Percentiles rank a stretch among this genome's conserved stretches.
Evolutionary conservation across 37 sponge, comb jelly and placozoan species (phyloP).

Genomic region (Oscarella lobularis): DNA sequence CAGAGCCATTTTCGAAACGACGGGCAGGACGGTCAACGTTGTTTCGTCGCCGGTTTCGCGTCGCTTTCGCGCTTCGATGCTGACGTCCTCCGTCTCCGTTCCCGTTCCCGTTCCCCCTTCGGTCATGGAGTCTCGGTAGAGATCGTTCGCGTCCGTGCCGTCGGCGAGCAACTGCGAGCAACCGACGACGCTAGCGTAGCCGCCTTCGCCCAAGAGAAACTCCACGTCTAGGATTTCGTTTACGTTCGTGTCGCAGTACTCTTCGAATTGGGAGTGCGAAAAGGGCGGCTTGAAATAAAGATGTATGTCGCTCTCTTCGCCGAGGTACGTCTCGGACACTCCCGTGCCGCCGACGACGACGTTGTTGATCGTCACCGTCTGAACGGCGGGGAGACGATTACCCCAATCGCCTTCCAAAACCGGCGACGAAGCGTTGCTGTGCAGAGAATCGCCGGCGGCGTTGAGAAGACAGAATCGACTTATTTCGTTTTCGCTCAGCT

Average conservation of each 20-base stretch:
- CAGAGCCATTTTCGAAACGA: slow-evolving; percentile 35
- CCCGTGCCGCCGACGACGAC: slow-evolving; percentile 12
- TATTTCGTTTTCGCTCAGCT: background rate
- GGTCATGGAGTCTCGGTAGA: slow-evolving; percentile 23
- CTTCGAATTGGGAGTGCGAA: slow-evolving; percentile 37
- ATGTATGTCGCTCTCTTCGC: slow-evolving; percentile 19
- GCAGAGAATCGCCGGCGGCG: slow-evolving; percentile 14
- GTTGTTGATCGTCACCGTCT: slow-evolving; percentile 30
- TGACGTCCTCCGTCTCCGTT: background rate
- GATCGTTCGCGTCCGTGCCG: slow-evolving; percentile 35
- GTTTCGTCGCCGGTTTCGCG: background rate
- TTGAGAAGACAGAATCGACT: slow-evolving; percentile 41
- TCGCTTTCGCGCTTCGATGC: slow-evolving; percentile 4
- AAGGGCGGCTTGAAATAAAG: slow-evolving; percentile 44
- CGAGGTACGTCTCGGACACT: slow-evolving; percentile 19
- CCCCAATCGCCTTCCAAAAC: slow-evolving; percentile 57
- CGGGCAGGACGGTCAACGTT: slow-evolving; percentile 11
- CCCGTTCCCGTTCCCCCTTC: too few relatives aligned
- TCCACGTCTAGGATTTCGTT: slow-evolving; percentile 21
- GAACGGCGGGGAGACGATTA: slow-evolving; percentile 33
- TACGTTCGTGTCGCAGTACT: slow-evolving; percentile 32
- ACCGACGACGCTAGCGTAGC: slow-evolving; percentile 28
- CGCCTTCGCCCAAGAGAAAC: slow-evolving; percentile 12
- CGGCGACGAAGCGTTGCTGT: slow-evolving; percentile 28
- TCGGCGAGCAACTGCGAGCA: slow-evolving; percentile 60